phyloP scores from a whole-genome alignment of 53 echinoderm and acorn worm species.

The Antedon mediterranea region DNA sequence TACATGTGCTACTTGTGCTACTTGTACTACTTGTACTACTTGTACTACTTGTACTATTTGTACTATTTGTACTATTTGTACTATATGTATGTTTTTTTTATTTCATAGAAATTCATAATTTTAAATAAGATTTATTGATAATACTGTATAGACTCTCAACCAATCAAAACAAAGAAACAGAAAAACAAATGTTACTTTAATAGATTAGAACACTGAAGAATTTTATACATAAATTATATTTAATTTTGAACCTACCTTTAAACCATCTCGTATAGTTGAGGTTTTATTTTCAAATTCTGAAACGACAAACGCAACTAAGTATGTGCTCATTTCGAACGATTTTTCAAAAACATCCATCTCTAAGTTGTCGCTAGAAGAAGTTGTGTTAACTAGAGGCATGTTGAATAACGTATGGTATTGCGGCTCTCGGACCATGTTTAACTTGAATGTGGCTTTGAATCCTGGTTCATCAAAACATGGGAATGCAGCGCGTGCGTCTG shows the following conservation, averaged over 20 bases:
- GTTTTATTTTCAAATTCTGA: slow-evolving; percentile 47
- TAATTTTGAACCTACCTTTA: not conserved
- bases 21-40: too few species aligned
- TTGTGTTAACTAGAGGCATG: slow-evolving; percentile 11
- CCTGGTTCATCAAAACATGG: slow-evolving; percentile 93
- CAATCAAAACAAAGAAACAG: too few species aligned
- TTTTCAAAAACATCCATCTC: slow-evolving; percentile 31
- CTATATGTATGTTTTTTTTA: too few species aligned
- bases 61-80: too few species aligned
- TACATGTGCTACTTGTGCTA: too few species aligned
- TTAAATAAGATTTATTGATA: too few species aligned
- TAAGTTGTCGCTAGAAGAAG: not conserved
- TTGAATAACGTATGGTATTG: slow-evolving; percentile 51
- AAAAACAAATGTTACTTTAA: too few species aligned
- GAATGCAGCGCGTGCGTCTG: slow-evolving; percentile 57
- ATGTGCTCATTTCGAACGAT: slow-evolving; percentile 77
- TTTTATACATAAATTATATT: too few species aligned
- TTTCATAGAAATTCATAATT: too few species aligned
- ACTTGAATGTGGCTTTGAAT: slow-evolving; percentile 61
- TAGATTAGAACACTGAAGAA: too few species aligned
- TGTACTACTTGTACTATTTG: too few species aligned
- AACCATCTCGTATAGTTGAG: not conserved
- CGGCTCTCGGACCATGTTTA: slow-evolving; percentile 36
- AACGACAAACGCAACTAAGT: slow-evolving; percentile 87
- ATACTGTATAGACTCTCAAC: too few species aligned